These are phyloP conservation scores for Endotricha flammealis DNA, from an alignment of 2,888 invertebrate genomes.

Conservation along the genomic window DNA sequence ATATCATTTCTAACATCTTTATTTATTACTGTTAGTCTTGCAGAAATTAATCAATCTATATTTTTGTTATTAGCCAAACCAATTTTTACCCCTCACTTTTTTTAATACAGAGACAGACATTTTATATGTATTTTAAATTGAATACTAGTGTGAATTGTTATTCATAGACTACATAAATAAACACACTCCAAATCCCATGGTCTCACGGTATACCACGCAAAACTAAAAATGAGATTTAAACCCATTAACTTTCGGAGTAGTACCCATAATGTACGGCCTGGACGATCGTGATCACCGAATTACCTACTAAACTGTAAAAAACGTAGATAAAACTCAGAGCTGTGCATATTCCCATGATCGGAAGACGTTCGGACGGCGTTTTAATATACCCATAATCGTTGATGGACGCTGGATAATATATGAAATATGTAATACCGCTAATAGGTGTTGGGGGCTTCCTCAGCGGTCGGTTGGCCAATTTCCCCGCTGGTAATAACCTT, in stretches of 20 bases:
- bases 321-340: conserved; percentile 58
- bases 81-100: no score
- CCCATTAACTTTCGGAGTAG: conserved; percentile 48
- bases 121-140: no score
- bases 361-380: conserved; percentile 61
- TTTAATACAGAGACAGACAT: no score
- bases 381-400: conserved; percentile 73
- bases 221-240: conserved; percentile 39
- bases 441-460: conserved; percentile 73
- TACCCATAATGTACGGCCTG: conserved; percentile 56
- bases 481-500: conserved; percentile 71
- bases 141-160: no score
- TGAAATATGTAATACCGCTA: conserved; percentile 75
- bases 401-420: conserved; percentile 57
- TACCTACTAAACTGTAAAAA: conserved; percentile 71
- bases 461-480: conserved; percentile 74
- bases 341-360: conserved; percentile 69
- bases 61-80: no score
- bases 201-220: conserved; percentile 41
- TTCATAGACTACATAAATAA: no score
- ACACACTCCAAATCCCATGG: no score
- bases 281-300: conserved; percentile 59
- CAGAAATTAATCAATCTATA: no score
- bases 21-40: no score
- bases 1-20: no score